These are phyloP conservation scores for Eueremaeus valkanovi DNA, from an alignment of 2,888 invertebrate genomes.

Conservation along the genomic window DNA sequence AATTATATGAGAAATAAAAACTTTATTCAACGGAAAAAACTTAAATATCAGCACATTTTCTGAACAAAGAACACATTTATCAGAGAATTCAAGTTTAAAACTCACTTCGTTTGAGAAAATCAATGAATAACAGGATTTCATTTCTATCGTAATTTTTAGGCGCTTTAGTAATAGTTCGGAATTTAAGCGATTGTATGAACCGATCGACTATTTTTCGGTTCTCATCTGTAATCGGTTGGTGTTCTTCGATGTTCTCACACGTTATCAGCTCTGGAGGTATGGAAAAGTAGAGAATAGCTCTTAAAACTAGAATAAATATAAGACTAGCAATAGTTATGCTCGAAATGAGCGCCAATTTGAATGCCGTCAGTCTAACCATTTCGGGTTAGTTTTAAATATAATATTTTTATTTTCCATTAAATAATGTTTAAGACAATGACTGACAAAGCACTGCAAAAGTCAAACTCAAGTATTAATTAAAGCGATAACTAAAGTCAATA, in stretches of 20 bases:
- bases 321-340: neutral
- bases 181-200: conserved; percentile 49
- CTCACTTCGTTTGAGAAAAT: conserved; percentile 48
- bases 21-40: no score
- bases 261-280: neutral
- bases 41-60: no score
- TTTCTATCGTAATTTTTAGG: conserved; percentile 48
- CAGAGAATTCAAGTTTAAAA: conserved; percentile 3
- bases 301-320: neutral
- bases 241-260: neutral
- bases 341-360: conserved; percentile 1
- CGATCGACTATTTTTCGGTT: conserved; percentile 41
- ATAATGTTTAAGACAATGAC: neutral
- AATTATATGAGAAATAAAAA: no score
- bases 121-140: conserved; percentile 47
- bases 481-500: neutral
- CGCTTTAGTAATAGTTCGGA: conserved; percentile 49
- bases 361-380: neutral
- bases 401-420: neutral
- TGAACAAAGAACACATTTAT: no score
- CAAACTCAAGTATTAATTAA: neutral
- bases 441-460: neutral
- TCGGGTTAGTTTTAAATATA: neutral
- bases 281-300: neutral
- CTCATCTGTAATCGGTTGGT: conserved; percentile 34